Evolutionary conservation across 2,113 vertebrate species (phyloP).

Genomic region (Cheilinus undulatus): DNA sequence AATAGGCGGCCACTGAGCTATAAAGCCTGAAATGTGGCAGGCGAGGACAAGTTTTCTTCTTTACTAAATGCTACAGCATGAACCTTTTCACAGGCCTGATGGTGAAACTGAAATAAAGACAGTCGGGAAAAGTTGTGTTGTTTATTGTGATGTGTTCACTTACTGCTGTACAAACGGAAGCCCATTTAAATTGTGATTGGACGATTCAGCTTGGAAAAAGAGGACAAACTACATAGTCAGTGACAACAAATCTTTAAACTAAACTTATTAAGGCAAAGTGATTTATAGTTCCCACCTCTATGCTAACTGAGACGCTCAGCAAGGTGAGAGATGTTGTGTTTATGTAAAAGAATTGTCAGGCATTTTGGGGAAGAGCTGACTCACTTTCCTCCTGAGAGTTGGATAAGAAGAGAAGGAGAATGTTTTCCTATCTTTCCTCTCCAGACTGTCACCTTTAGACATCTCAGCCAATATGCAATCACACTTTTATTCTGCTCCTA

Average conservation of each 20-base stretch:
- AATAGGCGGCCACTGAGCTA: not conserved
- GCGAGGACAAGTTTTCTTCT: not conserved
- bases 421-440: not conserved
- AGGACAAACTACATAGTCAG: not conserved
- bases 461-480: not conserved
- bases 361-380: not conserved
- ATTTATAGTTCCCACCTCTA: not conserved
- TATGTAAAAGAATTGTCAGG: not conserved
- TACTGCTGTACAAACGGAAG: not conserved
- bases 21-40: not conserved
- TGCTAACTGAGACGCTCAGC: not conserved
- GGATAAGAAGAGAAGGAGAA: too few relatives aligned
- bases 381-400: not conserved
- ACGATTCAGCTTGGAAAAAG: not conserved
- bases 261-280: not conserved
- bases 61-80: not conserved
- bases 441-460: not conserved
- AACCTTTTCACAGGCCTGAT: not conserved
- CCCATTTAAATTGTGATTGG: not conserved
- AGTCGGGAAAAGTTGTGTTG: not conserved
- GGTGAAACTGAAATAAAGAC: not conserved
- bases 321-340: not conserved
- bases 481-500: not conserved
- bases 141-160: not conserved
- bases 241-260: not conserved